These are phyloP conservation scores for Prinia subflava DNA, from an alignment of 2,113 vertebrate species.

Conservation along the genomic window DNA sequence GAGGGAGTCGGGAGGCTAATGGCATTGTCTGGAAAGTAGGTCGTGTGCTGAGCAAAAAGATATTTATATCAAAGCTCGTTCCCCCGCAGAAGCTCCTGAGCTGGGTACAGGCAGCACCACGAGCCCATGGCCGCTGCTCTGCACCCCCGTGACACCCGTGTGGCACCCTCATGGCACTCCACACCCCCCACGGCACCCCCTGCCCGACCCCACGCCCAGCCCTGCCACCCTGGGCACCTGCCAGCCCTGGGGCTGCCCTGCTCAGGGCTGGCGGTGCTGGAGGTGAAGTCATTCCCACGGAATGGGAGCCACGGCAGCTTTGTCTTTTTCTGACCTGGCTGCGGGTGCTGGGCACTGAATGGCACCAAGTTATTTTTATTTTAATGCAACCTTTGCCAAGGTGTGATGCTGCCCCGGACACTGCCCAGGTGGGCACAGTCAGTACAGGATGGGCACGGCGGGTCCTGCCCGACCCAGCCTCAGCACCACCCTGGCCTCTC, in stretches of 20 bases:
- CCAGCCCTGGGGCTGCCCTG: fast-evolving
- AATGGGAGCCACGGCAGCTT: fast-evolving
- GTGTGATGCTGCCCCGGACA: not conserved
- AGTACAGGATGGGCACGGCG: fast-evolving
- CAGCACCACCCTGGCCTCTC: not conserved
- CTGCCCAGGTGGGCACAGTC: not conserved
- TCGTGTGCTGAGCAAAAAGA: constrained; percentile 62
- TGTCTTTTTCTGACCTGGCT: not conserved
- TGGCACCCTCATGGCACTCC: not conserved
- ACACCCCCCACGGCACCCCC: not conserved
- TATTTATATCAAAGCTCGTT: constrained; percentile 54
- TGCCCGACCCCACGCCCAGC: fast-evolving
- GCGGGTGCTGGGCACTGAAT: fast-evolving
- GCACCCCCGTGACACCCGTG: not conserved
- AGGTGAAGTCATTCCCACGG: fast-evolving
- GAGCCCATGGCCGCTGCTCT: not conserved
- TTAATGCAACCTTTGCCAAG: not conserved
- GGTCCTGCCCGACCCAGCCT: not conserved
- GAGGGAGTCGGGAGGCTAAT: constrained; percentile 51
- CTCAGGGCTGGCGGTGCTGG: fast-evolving
- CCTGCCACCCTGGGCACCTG: not conserved
- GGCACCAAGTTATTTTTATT: not conserved
- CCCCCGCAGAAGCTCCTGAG: constrained; percentile 35
- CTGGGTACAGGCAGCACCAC: not conserved
- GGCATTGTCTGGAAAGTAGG: constrained; percentile 71